These are phyloP conservation scores for Gyrodactylus salaris DNA, from an alignment of 1,140 invertebrate species.

Conservation along the genomic window DNA sequence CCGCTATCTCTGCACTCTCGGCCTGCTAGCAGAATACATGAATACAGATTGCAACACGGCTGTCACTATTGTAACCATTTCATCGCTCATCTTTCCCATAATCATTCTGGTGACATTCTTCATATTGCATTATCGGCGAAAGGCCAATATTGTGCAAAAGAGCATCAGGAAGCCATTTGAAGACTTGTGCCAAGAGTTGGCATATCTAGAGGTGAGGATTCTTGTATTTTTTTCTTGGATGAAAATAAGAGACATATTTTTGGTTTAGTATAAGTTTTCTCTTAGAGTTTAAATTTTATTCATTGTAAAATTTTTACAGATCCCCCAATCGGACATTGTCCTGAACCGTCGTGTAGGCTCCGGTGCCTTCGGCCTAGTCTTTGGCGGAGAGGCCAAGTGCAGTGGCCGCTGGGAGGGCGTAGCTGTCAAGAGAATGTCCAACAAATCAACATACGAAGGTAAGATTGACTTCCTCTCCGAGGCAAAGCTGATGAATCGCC, in stretches of 20 bases:
- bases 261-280: too few species aligned
- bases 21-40: not conserved
- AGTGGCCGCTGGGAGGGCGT: not conserved
- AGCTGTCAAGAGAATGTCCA: not conserved
- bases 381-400: not conserved
- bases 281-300: not conserved
- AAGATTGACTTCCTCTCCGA: slow-evolving; percentile 3
- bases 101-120: not conserved
- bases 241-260: too few species aligned
- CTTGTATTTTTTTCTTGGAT: too few species aligned
- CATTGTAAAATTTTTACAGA: not conserved
- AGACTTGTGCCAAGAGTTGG: slow-evolving; percentile 2
- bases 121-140: not conserved
- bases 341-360: not conserved
- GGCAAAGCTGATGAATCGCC: slow-evolving; percentile 1
- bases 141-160: not conserved
- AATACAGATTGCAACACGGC: not conserved
- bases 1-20: not conserved
- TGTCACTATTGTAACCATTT: not conserved
- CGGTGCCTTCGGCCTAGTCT: slow-evolving; percentile 1
- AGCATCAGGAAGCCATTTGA: slow-evolving; percentile 4
- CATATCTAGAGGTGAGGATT: not conserved
- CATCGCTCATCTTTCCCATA: not conserved
- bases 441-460: not conserved
- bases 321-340: not conserved